Conservation (phyloP, 2,888 invertebrate species). For the Lamproptera curius region DNA sequence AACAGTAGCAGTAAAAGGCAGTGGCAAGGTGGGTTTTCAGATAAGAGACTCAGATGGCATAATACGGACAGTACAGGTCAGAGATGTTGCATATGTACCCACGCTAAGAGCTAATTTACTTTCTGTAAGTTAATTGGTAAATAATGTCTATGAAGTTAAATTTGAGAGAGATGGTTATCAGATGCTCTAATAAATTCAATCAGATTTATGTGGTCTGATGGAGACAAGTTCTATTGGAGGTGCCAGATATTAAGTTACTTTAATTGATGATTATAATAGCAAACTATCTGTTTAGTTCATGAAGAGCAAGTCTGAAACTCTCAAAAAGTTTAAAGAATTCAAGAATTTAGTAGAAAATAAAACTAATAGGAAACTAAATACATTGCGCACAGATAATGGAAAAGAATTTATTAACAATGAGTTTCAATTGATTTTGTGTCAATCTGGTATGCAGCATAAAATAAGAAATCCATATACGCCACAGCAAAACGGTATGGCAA, state of each 20-base stretch:
- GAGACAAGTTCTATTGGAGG: slow-evolving; percentile 19
- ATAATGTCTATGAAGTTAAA: slow-evolving; percentile 15
- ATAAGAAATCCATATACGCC: slow-evolving; percentile 30
- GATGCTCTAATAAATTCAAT: background rate
- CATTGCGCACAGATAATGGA: slow-evolving; percentile 4
- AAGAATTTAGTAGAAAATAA: slow-evolving; percentile 1
- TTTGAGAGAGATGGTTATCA: slow-evolving; percentile 12
- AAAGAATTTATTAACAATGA: slow-evolving; percentile 20
- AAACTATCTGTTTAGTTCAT: slow-evolving; percentile 21
- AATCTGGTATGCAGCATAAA: slow-evolving; percentile 30
- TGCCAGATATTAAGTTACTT: slow-evolving; percentile 21
- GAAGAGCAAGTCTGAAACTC: slow-evolving; percentile 10
- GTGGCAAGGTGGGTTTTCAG: no score
- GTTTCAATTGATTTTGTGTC: slow-evolving; percentile 15
- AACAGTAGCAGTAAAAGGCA: no score
- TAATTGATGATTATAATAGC: slow-evolving; percentile 22
- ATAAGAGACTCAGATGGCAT: background rate
- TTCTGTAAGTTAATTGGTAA: background rate
- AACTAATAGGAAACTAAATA: background rate
- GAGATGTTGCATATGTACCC: background rate
- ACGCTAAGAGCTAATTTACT: background rate
- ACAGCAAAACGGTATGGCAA: slow-evolving; percentile 35
- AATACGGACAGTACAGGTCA: background rate
- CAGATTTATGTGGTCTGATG: slow-evolving; percentile 18
- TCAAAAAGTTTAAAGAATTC: no score